Percentiles rank a stretch among this genome's conserved stretches.
These are phyloP conservation scores for Athrips mouffetella DNA, from an alignment of 2,888 invertebrate genomes.

Conservation along the genomic window DNA sequence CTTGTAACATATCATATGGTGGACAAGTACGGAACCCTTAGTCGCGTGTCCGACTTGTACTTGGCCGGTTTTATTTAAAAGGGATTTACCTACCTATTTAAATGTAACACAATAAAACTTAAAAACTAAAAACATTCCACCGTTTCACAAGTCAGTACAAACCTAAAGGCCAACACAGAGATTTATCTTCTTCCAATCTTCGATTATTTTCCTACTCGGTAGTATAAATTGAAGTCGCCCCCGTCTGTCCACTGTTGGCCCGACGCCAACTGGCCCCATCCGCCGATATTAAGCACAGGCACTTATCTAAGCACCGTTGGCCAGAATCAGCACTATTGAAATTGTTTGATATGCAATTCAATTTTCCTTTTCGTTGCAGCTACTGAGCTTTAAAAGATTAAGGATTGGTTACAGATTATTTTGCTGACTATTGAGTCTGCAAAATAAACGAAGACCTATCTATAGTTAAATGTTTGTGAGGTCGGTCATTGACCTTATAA, in stretches of 20 bases:
- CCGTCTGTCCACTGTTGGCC: conserved; percentile 1
- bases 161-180: background rate
- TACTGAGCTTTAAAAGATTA: background rate
- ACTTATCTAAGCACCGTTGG: conserved; percentile 56
- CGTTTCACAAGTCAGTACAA: background rate
- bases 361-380: conserved; percentile 29
- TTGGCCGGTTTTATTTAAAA: no score
- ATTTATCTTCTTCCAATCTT: background rate
- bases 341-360: conserved; percentile 55
- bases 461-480: no score
- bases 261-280: conserved; percentile 19
- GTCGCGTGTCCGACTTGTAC: no score
- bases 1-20: no score
- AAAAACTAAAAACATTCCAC: no score
- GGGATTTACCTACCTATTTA: no score
- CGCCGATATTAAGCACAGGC: conserved; percentile 61
- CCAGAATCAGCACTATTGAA: conserved; percentile 53
- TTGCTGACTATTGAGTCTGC: no score
- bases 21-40: no score
- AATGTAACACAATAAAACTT: no score
- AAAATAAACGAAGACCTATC: no score
- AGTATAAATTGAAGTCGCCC: conserved; percentile 18
- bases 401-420: background rate
- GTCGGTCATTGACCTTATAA: no score
- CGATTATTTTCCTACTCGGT: conserved; percentile 1